Conservation (phyloP, 2,113 vertebrate genomes). For the Chaetodon trifascialis region DNA sequence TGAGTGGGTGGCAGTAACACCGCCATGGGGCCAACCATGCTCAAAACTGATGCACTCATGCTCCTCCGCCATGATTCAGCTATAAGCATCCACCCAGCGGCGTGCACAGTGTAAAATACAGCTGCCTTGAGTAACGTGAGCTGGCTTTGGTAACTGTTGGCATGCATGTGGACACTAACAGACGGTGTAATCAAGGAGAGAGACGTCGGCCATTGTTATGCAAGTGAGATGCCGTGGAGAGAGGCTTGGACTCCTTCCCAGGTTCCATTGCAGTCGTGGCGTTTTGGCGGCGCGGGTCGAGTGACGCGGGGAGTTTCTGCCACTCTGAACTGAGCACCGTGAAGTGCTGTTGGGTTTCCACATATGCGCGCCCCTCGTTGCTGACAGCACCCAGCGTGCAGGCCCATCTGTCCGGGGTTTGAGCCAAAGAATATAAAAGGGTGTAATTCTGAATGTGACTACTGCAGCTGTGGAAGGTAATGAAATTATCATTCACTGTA, state of each 20-base stretch:
- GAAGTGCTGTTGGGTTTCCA: constrained; percentile 10
- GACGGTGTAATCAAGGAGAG: constrained; percentile 53
- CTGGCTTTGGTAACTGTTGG: constrained; percentile 11
- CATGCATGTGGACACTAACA: constrained; percentile 10
- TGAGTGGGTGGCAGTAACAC: constrained; percentile 1
- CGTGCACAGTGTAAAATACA: not conserved
- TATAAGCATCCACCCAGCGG: constrained; percentile 4
- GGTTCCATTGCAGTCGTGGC: constrained; percentile 49
- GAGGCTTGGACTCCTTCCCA: constrained; percentile 65
- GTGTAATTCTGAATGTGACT: constrained; percentile 15
- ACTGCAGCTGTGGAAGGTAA: constrained; percentile 35
- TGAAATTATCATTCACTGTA: constrained; percentile 47
- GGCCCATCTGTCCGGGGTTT: constrained; percentile 30
- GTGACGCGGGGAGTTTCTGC: constrained; percentile 34
- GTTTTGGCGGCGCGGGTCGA: constrained; percentile 29
- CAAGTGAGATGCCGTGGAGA: constrained; percentile 33
- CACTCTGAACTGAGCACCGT: not conserved
- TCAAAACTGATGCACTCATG: constrained; percentile 21
- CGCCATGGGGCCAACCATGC: not conserved
- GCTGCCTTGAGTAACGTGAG: constrained; percentile 9
- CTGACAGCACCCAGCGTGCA: constrained; percentile 5
- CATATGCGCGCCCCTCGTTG: not conserved
- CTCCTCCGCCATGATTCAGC: not conserved
- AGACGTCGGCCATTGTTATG: constrained; percentile 48
- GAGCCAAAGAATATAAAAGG: constrained; percentile 26